These are phyloP conservation scores for Crepidodera aurea DNA, from an alignment of 2,888 invertebrate genomes.

Conservation along the genomic window DNA sequence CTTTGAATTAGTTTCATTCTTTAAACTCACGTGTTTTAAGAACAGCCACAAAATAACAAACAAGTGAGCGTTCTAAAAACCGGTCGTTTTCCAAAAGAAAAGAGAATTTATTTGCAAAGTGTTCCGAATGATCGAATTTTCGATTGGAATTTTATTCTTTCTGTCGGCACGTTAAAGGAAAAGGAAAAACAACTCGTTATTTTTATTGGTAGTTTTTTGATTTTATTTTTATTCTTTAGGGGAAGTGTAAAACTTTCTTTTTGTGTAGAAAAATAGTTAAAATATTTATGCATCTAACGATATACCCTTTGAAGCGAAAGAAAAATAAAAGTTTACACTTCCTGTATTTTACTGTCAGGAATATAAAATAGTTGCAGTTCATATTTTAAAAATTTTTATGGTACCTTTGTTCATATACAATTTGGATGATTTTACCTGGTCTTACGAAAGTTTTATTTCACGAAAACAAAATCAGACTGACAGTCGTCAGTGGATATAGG, in stretches of 20 bases:
- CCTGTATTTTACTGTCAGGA: neutral
- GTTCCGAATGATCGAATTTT: conserved; percentile 19
- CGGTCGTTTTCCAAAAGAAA: conserved; percentile 13
- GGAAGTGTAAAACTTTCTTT: neutral
- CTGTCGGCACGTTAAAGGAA: conserved; percentile 11
- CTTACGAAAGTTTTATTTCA: too few species aligned
- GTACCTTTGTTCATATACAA: neutral
- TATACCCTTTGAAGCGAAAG: too few species aligned
- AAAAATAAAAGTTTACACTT: too few species aligned
- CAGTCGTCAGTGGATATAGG: too few species aligned
- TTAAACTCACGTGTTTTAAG: conserved; percentile 24
- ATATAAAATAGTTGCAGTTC: neutral
- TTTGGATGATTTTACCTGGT: too few species aligned
- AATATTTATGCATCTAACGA: too few species aligned
- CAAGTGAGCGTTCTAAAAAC: conserved; percentile 12
- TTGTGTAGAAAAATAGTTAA: neutral
- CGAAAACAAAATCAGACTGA: too few species aligned
- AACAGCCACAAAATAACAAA: conserved; percentile 20
- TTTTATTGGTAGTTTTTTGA: conserved; percentile 4
- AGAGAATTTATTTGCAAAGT: conserved; percentile 16
- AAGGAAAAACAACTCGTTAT: conserved; percentile 16
- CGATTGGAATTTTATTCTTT: conserved; percentile 17
- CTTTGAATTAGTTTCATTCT: conserved; percentile 27
- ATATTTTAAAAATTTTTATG: neutral
- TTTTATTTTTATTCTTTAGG: conserved; percentile 1